These are phyloP conservation scores for Allacma fusca DNA, from an alignment of 2,888 invertebrate species.

Conservation along the genomic window DNA sequence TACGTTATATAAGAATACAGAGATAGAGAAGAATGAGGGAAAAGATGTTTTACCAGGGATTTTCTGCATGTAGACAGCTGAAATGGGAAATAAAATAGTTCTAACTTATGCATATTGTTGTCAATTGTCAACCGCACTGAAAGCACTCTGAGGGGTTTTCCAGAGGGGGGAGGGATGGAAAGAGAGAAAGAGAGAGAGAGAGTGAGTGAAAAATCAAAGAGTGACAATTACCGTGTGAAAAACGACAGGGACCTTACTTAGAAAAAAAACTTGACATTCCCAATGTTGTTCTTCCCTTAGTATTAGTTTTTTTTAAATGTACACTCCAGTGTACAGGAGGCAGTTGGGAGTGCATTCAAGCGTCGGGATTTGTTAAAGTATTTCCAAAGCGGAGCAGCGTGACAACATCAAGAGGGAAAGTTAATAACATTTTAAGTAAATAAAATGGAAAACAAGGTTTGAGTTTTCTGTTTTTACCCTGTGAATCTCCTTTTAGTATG, in stretches of 20 bases:
- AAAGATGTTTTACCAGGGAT: neutral
- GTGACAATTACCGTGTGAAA: slow-evolving; percentile 10
- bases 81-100: neutral
- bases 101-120: neutral
- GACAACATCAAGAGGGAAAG: slow-evolving; percentile 13
- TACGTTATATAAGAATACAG: too few relatives aligned
- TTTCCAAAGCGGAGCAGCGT: slow-evolving; percentile 8
- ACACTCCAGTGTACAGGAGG: neutral
- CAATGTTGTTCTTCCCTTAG: neutral
- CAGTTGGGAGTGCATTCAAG: neutral
- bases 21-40: too few relatives aligned
- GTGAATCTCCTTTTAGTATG: slow-evolving; percentile 14
- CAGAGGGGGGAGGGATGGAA: too few relatives aligned
- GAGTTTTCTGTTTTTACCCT: slow-evolving; percentile 2
- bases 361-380: neutral
- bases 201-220: neutral
- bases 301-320: neutral
- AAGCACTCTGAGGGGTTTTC: slow-evolving; percentile 5
- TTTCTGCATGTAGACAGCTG: neutral
- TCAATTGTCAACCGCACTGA: neutral
- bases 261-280: neutral
- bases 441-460: slow-evolving; percentile 16
- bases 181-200: too few relatives aligned
- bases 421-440: slow-evolving; percentile 16
- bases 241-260: slow-evolving; percentile 7